These are phyloP conservation scores for Andrena bicolor DNA, from an alignment of 2,888 invertebrate species.

Conservation along the genomic window DNA sequence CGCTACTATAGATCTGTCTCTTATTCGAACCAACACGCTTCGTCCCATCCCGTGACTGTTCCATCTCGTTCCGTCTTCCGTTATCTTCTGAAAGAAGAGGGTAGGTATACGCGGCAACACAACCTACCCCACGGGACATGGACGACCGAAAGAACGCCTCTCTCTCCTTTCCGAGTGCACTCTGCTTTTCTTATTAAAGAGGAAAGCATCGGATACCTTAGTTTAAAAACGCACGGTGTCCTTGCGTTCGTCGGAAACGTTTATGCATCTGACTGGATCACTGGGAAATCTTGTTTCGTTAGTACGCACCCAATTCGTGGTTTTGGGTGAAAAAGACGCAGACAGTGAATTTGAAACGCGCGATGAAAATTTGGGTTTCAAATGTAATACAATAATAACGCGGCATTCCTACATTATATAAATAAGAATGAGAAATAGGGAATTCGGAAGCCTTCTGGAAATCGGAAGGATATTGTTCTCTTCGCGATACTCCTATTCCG, in stretches of 20 bases:
- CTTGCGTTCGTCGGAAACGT: neutral
- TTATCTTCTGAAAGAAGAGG: constrained; percentile 73
- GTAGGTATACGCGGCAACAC: constrained; percentile 73
- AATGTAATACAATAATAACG: too few relatives aligned
- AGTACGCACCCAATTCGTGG: neutral
- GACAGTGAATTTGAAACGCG: neutral
- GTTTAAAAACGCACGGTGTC: constrained; percentile 14
- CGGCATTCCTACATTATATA: too few relatives aligned
- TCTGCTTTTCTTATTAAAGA: constrained; percentile 73
- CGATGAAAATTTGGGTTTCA: too few relatives aligned
- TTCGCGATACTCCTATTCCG: too few relatives aligned
- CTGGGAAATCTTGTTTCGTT: neutral
- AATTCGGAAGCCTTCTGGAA: too few relatives aligned
- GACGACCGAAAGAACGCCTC: constrained; percentile 75
- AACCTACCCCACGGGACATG: constrained; percentile 80
- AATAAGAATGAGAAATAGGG: too few relatives aligned
- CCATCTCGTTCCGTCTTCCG: constrained; percentile 75
- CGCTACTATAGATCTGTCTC: constrained; percentile 82
- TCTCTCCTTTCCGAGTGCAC: constrained; percentile 49
- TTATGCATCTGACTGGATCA: neutral
- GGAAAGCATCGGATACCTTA: constrained; percentile 66
- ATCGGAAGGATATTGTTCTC: too few relatives aligned
- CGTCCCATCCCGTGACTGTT: constrained; percentile 73
- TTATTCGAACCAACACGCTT: constrained; percentile 82
- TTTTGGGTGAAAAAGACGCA: neutral